Conservation (phyloP, 2,113 vertebrate genomes). For the Micronisus gabar region DNA sequence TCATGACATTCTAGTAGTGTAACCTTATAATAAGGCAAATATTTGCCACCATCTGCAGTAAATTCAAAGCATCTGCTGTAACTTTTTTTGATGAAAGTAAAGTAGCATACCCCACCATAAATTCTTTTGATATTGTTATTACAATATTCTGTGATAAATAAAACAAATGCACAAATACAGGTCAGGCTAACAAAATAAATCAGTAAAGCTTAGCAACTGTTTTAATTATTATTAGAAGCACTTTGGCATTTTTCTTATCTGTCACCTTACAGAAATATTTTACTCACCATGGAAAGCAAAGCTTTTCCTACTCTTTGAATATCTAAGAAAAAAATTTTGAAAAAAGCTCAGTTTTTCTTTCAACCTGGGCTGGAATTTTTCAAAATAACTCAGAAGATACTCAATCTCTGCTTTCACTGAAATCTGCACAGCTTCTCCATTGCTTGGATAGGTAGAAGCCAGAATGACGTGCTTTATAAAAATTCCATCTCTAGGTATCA, state of each 20-base stretch:
- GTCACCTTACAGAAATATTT: background rate
- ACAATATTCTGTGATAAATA: conserved; percentile 66
- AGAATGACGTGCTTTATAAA: background rate
- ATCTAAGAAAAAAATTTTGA: background rate
- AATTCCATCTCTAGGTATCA: background rate
- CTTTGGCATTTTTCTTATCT: conserved; percentile 38
- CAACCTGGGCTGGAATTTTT: background rate
- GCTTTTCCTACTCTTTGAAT: background rate
- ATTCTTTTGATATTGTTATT: conserved; percentile 75
- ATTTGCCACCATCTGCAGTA: conserved; percentile 72
- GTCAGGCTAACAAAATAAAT: conserved; percentile 47
- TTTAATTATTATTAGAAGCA: conserved; percentile 65
- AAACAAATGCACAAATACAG: conserved; percentile 17
- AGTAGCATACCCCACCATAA: conserved; percentile 44
- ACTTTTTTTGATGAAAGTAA: conserved; percentile 54
- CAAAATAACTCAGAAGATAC: background rate
- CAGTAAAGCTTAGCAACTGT: conserved; percentile 48
- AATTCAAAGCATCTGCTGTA: conserved; percentile 74
- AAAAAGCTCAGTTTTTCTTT: background rate
- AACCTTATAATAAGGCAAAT: conserved; percentile 63
- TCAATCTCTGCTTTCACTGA: background rate
- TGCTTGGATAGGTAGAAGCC: background rate
- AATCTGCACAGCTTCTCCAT: background rate
- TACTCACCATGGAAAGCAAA: background rate
- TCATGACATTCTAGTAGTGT: conserved; percentile 45